Conservation (phyloP, 2,888 invertebrate species). For the Cephus nigrinus region DNA sequence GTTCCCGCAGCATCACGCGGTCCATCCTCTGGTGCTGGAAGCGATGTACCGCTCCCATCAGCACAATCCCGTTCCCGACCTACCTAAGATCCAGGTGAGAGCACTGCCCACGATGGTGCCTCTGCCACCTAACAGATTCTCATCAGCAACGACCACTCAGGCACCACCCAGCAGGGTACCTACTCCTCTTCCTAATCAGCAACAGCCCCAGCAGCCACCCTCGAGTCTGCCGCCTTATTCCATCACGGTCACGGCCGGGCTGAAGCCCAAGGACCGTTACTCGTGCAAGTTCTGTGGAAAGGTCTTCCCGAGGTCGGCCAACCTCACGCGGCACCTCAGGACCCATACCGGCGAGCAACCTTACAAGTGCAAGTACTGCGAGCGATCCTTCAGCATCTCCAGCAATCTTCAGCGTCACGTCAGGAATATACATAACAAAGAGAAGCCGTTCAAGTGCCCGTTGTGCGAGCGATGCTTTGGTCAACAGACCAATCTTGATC, state of each 20-base stretch:
- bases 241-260: slow-evolving; percentile 66
- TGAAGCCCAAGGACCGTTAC: slow-evolving; percentile 87
- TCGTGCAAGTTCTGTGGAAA: slow-evolving; percentile 98
- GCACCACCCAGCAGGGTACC: slow-evolving; percentile 38
- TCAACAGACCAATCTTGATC: slow-evolving; percentile 97
- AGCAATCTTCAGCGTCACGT: slow-evolving; percentile 98
- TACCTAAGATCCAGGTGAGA: slow-evolving; percentile 69
- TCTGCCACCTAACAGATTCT: slow-evolving; percentile 57
- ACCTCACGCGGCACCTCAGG: slow-evolving; percentile 94
- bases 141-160: slow-evolving; percentile 67
- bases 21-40: slow-evolving; percentile 79
- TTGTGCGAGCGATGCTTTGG: slow-evolving; percentile 98
- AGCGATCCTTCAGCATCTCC: slow-evolving; percentile 98
- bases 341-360: slow-evolving; percentile 99
- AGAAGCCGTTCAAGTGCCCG: slow-evolving; percentile 97
- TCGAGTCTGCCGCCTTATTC: slow-evolving; percentile 41
- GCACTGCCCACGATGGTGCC: slow-evolving; percentile 63
- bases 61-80: slow-evolving; percentile 66
- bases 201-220: slow-evolving; percentile 39
- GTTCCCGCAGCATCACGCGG: slow-evolving; percentile 65
- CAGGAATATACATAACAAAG: slow-evolving; percentile 98
- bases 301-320: slow-evolving; percentile 96
- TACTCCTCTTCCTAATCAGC: slow-evolving; percentile 37
- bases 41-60: slow-evolving; percentile 74
- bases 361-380: slow-evolving; percentile 98